phyloP scores from a whole-genome alignment of 2,797 vertebrate genomes.

The Chanos chanos region DNA sequence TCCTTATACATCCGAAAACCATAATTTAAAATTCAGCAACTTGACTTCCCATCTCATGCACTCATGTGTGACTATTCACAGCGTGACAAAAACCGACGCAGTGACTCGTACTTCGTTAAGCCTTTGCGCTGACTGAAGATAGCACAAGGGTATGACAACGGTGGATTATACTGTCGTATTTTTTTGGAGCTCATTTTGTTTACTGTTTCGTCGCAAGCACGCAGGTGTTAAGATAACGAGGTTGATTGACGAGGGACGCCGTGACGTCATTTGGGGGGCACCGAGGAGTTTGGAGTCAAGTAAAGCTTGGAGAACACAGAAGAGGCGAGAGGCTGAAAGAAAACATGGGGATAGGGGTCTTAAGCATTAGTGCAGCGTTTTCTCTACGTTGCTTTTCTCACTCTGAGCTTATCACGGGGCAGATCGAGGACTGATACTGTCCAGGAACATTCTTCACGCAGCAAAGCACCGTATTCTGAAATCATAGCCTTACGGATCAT shows the following conservation, averaged over 20 bases:
- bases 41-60: no score
- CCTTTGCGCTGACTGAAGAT: no score
- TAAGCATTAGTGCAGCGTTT: neutral
- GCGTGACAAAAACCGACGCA: no score
- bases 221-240: slow-evolving; percentile 46
- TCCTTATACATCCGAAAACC: no score
- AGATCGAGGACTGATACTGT: slow-evolving; percentile 29
- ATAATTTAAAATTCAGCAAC: no score
- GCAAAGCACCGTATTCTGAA: slow-evolving; percentile 22
- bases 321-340: slow-evolving; percentile 1
- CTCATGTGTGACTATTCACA: no score
- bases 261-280: slow-evolving; percentile 48
- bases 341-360: neutral
- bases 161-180: no score
- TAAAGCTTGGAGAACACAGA: slow-evolving; percentile 17
- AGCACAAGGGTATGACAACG: no score
- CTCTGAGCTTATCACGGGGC: slow-evolving; percentile 16
- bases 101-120: no score
- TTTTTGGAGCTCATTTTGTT: slow-evolving; percentile 1
- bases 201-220: slow-evolving; percentile 31
- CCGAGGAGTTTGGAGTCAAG: slow-evolving; percentile 36
- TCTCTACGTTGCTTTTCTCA: neutral
- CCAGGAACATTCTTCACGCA: slow-evolving; percentile 29
- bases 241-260: slow-evolving; percentile 21
- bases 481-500: slow-evolving; percentile 26